phyloP scores from a whole-genome alignment of 1,140 invertebrate species.

The Mizuhopecten yessoensis region DNA sequence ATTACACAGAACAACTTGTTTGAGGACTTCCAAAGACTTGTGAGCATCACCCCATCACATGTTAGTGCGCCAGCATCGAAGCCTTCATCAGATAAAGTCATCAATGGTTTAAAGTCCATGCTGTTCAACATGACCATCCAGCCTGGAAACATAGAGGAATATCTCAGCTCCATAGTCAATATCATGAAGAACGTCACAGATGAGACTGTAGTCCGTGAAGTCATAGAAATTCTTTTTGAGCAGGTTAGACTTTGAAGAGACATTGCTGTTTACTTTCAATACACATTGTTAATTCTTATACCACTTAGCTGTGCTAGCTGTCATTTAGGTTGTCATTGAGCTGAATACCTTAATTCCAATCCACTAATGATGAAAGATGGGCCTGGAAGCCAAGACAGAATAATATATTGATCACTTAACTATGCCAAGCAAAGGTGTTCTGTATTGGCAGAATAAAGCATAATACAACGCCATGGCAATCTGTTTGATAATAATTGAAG shows the following conservation, averaged over 20 bases:
- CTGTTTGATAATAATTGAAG: no score
- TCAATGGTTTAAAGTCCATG: slow-evolving; percentile 62
- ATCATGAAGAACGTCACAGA: slow-evolving; percentile 61
- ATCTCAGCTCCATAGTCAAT: slow-evolving; percentile 66
- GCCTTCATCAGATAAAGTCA: slow-evolving; percentile 51
- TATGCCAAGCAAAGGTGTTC: no score
- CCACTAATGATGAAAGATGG: no score
- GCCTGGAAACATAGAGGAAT: slow-evolving; percentile 71
- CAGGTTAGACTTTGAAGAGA: slow-evolving; percentile 62
- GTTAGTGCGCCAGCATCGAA: background rate
- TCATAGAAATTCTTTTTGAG: slow-evolving; percentile 70
- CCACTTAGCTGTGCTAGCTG: no score
- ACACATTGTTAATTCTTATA: no score
- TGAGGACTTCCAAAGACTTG: slow-evolving; percentile 59
- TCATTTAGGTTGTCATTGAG: no score
- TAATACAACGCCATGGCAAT: no score
- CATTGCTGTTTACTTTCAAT: background rate
- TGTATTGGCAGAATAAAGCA: no score
- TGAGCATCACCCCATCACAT: slow-evolving; percentile 45
- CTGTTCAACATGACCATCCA: slow-evolving; percentile 69
- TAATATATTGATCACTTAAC: no score
- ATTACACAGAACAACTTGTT: slow-evolving; percentile 53
- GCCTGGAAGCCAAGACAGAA: no score
- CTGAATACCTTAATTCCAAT: no score
- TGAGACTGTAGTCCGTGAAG: slow-evolving; percentile 54